Evolutionary conservation across 1,140 invertebrate genomes (phyloP), one percentile per base, ranked within the genome.

Genomic region (Drosophila bipectinata): DNA sequence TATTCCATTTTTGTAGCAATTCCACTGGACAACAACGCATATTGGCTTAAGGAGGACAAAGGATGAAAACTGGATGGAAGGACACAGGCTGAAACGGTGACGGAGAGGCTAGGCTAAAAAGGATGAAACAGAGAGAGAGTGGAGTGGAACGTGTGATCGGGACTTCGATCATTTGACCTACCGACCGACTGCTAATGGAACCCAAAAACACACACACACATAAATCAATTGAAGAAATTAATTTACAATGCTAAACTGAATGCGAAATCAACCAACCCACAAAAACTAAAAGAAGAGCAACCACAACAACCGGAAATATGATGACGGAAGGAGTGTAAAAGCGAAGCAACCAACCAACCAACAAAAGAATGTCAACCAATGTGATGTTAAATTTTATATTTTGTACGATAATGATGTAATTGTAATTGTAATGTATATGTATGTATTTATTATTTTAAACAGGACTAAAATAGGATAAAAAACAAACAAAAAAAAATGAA

Each of bases 341-440:
- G 83, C 82, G 83, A 85, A 88, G 75, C 83, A 88, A 88, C 83
- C 83, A 88, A 87, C 82, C 82, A 87, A 88, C 83, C 83, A 88
- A 88, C 83, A 88, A 88, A 88, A 88, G 79, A 88, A 89, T 89
- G 83, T 88, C 83, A 88, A 88, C 84, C 83, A 88, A 88, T 88
- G 83, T 88, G 83, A 88, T 88, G 83, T 88, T 89, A 89, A 88
- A 88, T 88, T 88, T 89, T 88, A 88, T 82, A 88, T 88, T 88
- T 89, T 88, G 79, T 88, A 88, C 83, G 82, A 88, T 87, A 84
- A 87, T 88, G 76, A 76, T 88, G 83, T 87, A 87, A 84, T 87
- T 88, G 75, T 83, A 83, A 83, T 68, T 75, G 82, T 87, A 85
- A 87, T 85, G 74, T 88, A 78, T 87, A 76, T 84, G 49, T 75